These are phyloP conservation scores for Drosophila fulvimacula DNA, from an alignment of 2,888 invertebrate genomes.

Conservation along the genomic window DNA sequence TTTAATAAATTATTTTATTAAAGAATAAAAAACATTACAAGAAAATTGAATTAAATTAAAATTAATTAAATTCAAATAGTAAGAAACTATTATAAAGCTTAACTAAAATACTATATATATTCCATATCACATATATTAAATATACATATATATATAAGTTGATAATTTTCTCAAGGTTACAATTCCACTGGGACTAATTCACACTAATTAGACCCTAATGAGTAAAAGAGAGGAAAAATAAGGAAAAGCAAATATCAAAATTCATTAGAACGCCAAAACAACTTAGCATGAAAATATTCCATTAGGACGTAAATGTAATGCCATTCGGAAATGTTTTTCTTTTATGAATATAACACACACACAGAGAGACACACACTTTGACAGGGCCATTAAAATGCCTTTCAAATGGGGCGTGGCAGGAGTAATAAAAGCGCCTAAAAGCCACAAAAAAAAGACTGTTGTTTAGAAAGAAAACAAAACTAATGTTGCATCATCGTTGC, in stretches of 20 bases:
- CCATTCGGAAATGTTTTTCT: slow-evolving; percentile 6
- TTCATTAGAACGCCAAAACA: not conserved
- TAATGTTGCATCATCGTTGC: slow-evolving; percentile 5
- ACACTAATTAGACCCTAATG: not conserved
- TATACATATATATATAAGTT: no score
- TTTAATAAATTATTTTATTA: no score
- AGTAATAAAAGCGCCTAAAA: not conserved
- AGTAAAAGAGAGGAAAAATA: not conserved
- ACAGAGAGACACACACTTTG: not conserved
- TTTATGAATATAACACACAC: not conserved
- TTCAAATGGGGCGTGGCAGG: not conserved
- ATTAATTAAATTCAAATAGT: no score
- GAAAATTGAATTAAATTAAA: no score
- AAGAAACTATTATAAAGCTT: no score
- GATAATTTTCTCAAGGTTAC: not conserved
- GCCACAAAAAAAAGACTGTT: not conserved
- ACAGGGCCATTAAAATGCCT: slow-evolving; percentile 8
- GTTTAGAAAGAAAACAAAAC: not conserved
- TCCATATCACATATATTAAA: no score
- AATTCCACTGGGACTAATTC: not conserved
- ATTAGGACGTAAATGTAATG: slow-evolving; percentile 7
- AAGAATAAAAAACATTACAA: no score
- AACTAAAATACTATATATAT: no score
- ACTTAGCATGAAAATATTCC: slow-evolving; percentile 2
- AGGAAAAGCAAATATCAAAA: not conserved